Evolutionary conservation across 2,797 vertebrate genomes (phyloP).

Genomic region (Euphonia xanthogaster): DNA sequence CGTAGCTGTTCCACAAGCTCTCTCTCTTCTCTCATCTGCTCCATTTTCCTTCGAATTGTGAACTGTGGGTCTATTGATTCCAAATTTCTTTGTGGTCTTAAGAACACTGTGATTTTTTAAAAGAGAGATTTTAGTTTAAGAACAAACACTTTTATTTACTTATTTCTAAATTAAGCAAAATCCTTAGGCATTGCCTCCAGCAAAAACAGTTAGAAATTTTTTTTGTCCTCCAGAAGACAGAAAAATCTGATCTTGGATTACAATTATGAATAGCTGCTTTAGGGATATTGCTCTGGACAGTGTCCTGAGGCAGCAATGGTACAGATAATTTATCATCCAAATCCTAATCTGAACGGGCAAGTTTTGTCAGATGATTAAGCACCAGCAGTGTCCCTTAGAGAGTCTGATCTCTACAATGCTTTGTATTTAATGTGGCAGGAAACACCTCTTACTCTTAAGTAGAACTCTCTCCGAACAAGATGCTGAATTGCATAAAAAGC

Average conservation of each 20-base stretch:
- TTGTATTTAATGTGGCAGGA: background rate
- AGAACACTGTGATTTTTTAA: conserved; percentile 75
- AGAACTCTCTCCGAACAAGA: background rate
- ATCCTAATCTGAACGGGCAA: background rate
- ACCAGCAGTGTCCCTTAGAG: background rate
- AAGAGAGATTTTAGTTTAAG: background rate
- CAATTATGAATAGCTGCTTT: background rate
- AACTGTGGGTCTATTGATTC: conserved; percentile 94
- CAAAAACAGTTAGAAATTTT: background rate
- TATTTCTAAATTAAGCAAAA: background rate
- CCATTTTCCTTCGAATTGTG: conserved; percentile 95
- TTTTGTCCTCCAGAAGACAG: background rate
- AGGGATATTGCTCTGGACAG: background rate
- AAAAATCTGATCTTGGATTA: background rate
- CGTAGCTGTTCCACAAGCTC: conserved; percentile 82
- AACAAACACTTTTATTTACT: background rate
- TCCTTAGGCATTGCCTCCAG: background rate
- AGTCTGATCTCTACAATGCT: background rate
- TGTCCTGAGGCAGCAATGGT: background rate
- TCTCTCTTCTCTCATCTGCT: conserved; percentile 92
- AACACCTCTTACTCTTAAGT: background rate
- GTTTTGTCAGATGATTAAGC: background rate
- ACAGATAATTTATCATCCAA: background rate
- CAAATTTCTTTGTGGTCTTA: conserved; percentile 89
- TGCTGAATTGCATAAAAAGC: background rate